phyloP scores from a whole-genome alignment of 2,113 vertebrate genomes.

The Sciurus niger region DNA sequence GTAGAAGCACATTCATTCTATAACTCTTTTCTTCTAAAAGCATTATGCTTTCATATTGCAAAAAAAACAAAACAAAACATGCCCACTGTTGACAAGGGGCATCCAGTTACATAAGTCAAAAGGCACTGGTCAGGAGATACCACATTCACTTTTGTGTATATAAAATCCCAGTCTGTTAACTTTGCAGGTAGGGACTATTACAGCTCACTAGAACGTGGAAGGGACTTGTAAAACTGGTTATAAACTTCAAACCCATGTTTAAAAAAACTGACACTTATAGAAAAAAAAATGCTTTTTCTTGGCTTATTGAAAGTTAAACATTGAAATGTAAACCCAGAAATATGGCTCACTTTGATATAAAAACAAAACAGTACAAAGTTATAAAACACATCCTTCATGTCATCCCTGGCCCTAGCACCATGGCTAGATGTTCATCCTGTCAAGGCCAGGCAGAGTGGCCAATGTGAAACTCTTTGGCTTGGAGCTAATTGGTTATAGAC shows the following conservation, averaged over 20 bases:
- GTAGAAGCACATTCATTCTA: constrained; percentile 44
- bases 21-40: constrained; percentile 76
- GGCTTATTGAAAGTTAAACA: constrained; percentile 80
- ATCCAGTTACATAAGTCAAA: constrained; percentile 34
- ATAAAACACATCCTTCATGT: constrained; percentile 88
- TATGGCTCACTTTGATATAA: constrained; percentile 78
- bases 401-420: constrained; percentile 71
- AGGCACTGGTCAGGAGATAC: constrained; percentile 66
- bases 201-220: constrained; percentile 69
- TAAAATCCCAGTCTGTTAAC: constrained; percentile 30
- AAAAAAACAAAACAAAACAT: background rate
- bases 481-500: background rate
- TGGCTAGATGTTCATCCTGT: constrained; percentile 75
- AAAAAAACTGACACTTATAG: constrained; percentile 53
- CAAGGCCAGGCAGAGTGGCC: background rate
- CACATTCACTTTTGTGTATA: background rate
- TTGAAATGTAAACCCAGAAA: constrained; percentile 84
- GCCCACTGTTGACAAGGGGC: constrained; percentile 47
- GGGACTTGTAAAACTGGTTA: background rate
- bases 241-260: constrained; percentile 36
- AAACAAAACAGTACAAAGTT: constrained; percentile 79
- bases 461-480: constrained; percentile 59
- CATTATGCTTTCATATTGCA: constrained; percentile 71
- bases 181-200: constrained; percentile 65
- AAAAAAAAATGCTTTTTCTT: constrained; percentile 83